A percentile compares a stretch with the other conserved stretches of the same genome.
Evolutionary conservation across 2,113 vertebrate species (phyloP).

Genomic region (Pachypanchax playfairii): DNA sequence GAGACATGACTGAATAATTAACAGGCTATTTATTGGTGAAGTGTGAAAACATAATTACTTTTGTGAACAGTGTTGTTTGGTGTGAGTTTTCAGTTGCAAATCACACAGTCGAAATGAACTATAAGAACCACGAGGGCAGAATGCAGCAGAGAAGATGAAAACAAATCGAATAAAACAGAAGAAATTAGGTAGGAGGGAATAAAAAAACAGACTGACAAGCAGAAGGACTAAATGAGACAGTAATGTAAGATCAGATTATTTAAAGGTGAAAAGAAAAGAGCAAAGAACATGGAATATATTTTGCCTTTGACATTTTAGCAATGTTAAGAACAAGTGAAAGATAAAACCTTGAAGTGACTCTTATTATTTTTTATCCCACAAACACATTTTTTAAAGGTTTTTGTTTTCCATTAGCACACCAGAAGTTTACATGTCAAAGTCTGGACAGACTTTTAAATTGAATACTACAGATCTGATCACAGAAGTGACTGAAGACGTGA

Average conservation of each 20-base stretch:
- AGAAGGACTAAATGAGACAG: slow-evolving; percentile 4
- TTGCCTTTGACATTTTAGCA: slow-evolving; percentile 18
- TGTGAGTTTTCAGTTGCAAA: neutral
- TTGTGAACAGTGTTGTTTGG: slow-evolving; percentile 5
- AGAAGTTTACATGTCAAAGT: neutral
- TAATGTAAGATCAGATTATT: slow-evolving; percentile 25
- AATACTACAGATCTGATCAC: neutral
- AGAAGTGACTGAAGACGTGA: neutral
- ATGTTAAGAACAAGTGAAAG: slow-evolving; percentile 3
- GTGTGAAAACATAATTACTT: neutral
- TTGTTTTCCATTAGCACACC: too few relatives aligned
- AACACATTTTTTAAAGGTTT: neutral
- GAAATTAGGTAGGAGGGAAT: too few relatives aligned
- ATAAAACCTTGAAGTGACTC: slow-evolving; percentile 6
- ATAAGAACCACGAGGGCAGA: neutral
- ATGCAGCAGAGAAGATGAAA: neutral
- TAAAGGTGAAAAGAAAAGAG: slow-evolving; percentile 3
- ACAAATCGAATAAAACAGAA: too few relatives aligned
- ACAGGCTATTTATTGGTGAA: slow-evolving; percentile 11
- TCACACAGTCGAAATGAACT: neutral
- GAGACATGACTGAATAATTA: slow-evolving; percentile 12
- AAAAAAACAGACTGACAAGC: slow-evolving; percentile 10
- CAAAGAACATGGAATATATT: slow-evolving; percentile 25
- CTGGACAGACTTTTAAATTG: neutral
- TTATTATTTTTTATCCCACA: neutral